Conservation (phyloP, 2,888 invertebrate species). For the Sarcophaga caerulescens region DNA sequence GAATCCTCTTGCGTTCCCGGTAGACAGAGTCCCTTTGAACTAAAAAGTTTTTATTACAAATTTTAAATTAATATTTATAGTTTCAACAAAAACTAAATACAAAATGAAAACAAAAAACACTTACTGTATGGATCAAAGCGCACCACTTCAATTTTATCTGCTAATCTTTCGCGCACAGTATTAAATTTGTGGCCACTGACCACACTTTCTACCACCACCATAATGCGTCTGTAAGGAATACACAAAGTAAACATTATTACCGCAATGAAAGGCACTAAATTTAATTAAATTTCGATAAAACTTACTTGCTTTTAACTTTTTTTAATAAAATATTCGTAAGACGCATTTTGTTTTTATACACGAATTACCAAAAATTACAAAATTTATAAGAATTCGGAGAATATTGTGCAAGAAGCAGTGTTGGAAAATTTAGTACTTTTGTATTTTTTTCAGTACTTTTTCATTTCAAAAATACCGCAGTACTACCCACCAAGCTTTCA, state of each 20-base stretch:
- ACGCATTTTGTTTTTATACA: slow-evolving; percentile 80
- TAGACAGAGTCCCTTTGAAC: slow-evolving; percentile 86
- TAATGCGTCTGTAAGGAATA: slow-evolving; percentile 83
- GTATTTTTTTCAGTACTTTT: too few relatives aligned
- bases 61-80: not conserved
- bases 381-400: slow-evolving; percentile 31
- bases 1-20: slow-evolving; percentile 88
- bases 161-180: slow-evolving; percentile 86
- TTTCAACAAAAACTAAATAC: not conserved
- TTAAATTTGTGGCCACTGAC: slow-evolving; percentile 89
- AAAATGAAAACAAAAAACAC: slow-evolving; percentile 75
- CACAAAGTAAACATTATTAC: not conserved
- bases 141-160: slow-evolving; percentile 89
- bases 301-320: slow-evolving; percentile 90
- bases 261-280: not conserved
- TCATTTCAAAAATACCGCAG: too few relatives aligned
- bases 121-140: slow-evolving; percentile 91
- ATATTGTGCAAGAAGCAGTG: slow-evolving; percentile 49
- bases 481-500: too few relatives aligned
- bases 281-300: not conserved
- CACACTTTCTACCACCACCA: slow-evolving; percentile 90
- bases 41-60: slow-evolving; percentile 81
- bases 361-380: not conserved
- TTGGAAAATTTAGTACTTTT: too few relatives aligned
- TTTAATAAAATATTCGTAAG: slow-evolving; percentile 87